A percentile compares a stretch with the other conserved stretches of the same genome.
phyloP scores from a whole-genome alignment of 2,797 vertebrate species.

The Rhyacichthys aspro region DNA sequence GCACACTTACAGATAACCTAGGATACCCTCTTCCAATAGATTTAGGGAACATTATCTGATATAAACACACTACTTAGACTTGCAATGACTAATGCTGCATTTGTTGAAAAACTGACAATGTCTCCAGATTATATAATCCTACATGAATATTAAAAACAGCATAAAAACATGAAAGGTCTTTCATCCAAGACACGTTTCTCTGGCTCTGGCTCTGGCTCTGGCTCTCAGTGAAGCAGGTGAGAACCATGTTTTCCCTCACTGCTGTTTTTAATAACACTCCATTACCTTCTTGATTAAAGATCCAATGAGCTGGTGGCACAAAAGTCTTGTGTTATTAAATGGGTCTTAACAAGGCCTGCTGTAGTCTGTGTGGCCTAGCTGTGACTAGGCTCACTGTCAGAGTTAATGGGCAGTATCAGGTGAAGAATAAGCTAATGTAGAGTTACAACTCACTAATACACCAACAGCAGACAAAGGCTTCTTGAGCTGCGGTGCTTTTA shows the following conservation, averaged over 20 bases:
- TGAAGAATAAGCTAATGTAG: conserved; percentile 66
- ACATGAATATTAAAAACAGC: conserved; percentile 17
- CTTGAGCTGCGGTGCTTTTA: conserved; percentile 52
- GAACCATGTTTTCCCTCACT: conserved; percentile 42
- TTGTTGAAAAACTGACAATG: too few relatives aligned
- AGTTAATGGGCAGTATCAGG: conserved; percentile 63
- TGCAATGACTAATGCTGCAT: too few relatives aligned
- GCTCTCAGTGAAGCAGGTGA: conserved; percentile 57
- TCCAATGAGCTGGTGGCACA: conserved; percentile 51
- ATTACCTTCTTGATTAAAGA: conserved; percentile 76
- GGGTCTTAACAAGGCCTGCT: conserved; percentile 60
- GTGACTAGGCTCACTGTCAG: conserved; percentile 56
- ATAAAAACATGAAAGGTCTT: conserved; percentile 19
- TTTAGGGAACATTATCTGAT: background rate
- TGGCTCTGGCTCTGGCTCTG: too few relatives aligned
- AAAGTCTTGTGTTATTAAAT: conserved; percentile 67
- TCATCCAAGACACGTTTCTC: conserved; percentile 31
- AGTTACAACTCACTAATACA: conserved; percentile 21
- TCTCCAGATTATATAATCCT: too few relatives aligned
- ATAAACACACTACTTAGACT: background rate
- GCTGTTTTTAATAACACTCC: conserved; percentile 68
- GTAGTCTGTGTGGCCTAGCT: conserved; percentile 39
- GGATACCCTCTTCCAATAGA: background rate
- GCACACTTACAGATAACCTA: conserved; percentile 2
- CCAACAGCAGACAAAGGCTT: conserved; percentile 53